A percentile compares a stretch with the other conserved stretches of the same genome.
These are phyloP conservation scores for Drosophila funebris DNA, from an alignment of 1,140 invertebrate genomes.

Conservation along the genomic window DNA sequence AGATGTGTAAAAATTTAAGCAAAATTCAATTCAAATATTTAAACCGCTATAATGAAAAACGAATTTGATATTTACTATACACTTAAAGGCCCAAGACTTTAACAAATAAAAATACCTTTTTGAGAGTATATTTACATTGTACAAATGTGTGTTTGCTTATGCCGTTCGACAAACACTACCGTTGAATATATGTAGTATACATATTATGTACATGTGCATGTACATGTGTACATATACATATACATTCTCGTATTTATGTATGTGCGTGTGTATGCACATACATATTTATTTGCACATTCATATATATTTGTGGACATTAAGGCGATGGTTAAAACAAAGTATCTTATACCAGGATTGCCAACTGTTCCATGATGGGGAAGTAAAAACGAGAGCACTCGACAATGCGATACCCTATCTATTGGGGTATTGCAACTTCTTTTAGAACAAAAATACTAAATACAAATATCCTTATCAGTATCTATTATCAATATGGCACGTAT, in stretches of 20 bases:
- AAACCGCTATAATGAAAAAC: constrained; percentile 64
- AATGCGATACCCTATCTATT: not conserved
- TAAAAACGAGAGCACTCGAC: not conserved
- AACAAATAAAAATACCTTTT: constrained; percentile 71
- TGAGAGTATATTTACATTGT: constrained; percentile 67
- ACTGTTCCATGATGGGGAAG: not conserved
- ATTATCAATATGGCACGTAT: too few relatives aligned
- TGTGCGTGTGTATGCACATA: constrained; percentile 5
- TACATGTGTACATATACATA: not conserved
- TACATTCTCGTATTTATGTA: not conserved
- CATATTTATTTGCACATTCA: constrained; percentile 6
- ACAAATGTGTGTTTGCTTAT: constrained; percentile 62
- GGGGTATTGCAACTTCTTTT: not conserved
- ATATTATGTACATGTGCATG: not conserved
- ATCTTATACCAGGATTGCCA: constrained; percentile 13
- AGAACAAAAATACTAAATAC: not conserved
- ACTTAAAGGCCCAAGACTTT: constrained; percentile 68
- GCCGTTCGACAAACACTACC: constrained; percentile 56
- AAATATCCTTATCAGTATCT: too few relatives aligned
- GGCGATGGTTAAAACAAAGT: constrained; percentile 16
- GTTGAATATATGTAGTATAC: constrained; percentile 37
- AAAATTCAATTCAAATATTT: constrained; percentile 56
- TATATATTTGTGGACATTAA: constrained; percentile 16
- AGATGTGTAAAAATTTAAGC: constrained; percentile 24
- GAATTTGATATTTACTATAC: constrained; percentile 73